Evolutionary conservation across 2,888 invertebrate species (phyloP), one percentile per base, ranked within the genome.

Genomic region (Nemotelus nigrinus): DNA sequence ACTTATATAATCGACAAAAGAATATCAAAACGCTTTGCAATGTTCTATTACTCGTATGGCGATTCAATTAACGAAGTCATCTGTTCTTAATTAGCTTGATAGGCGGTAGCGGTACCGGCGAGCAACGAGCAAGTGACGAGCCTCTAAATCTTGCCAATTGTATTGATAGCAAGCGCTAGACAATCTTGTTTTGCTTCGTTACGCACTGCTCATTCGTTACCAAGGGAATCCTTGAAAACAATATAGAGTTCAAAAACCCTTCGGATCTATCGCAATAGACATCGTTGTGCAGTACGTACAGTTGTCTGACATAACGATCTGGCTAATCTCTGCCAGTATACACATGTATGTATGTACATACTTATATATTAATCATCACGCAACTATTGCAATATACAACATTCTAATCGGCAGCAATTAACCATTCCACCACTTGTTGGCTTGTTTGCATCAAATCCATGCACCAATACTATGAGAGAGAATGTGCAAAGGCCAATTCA

Each of bases 181-280:
- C 60, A 74, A 74, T 58, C 58, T 39, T 25, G 58, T 7, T 7
- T 70, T 53, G 63, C 45, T 45, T n/a, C 10, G 45, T 64, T 10
- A n/a, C 43, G 45, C 44, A 6, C 10, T 8, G 43, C 6, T 10
- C 25, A 55, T 45, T 65, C 2, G 71, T 72, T 72, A 39, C 74
- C 39, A 63, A 60, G 74, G 10, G 76, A 57, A 76, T 76, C 76
- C 76, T 76, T 76, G 76, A 64, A 53, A 64, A 64, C 50, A 64
- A 76, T 76, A 53, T 53, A 76, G 65, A 76, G 76, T 76, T 76
- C 76, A 76, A 76, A 74, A 76, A 76, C 76, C 76, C 65, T 76
- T 63, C 39, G 72, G 3, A 5, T 39, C 25, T 44, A 68, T 50
- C 60, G 41, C 39, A 43, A 60, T 60, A 25, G 25, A 25, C 60